Evolutionary conservation across 1,140 invertebrate species (phyloP), one percentile per base, ranked within the genome.

Genomic region (Cotesia chilonis): DNA sequence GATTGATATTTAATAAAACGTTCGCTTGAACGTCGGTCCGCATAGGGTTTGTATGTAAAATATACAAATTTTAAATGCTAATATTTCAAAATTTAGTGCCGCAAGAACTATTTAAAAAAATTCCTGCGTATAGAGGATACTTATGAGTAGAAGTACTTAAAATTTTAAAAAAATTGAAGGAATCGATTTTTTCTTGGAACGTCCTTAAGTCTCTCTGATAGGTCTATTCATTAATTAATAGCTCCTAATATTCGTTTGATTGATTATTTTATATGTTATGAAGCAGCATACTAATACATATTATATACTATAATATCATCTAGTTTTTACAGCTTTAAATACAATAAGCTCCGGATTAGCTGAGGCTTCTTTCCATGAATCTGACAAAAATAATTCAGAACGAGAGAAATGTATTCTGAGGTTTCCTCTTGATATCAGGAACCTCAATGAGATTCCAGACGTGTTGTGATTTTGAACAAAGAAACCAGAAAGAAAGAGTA

Each of bases 401-500:
- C 36, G 35, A 37, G 68, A 61, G 6, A 68, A 68, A 57, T 37
- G 35, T 57, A 68, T 68, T 67, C 65, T 47, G 5, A 14, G 65
- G 10, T n/a, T 35, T 28, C 9, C 52, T 68, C 54, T 36, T 28
- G 35, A 59, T 70, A 36, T 20, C n/a, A 60, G 28, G 68, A 47
- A 37, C 59, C 66, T 61, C 38, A 12, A 57, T 36, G 65, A 71
- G 67, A 74, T 71, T 66, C 69, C 66, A 20, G 61, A 68, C 52
- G 65, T 71, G 73, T 38, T 52, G 73, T 71, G 73, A 74, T 74
- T 74, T 52, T 60, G 54, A 38, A 74, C 72, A 70, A 74, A 70
- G 68, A 74, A 63, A 55, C 47, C 52, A 57, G 52, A 14, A 37
- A 41, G 7, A 54, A 17, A 71, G 63, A 52, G 63, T 47, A 65